Percentiles rank a stretch among this genome's conserved stretches.
Conservation (phyloP, 1,140 invertebrate genomes). For the Chymomyza costata region DNA sequence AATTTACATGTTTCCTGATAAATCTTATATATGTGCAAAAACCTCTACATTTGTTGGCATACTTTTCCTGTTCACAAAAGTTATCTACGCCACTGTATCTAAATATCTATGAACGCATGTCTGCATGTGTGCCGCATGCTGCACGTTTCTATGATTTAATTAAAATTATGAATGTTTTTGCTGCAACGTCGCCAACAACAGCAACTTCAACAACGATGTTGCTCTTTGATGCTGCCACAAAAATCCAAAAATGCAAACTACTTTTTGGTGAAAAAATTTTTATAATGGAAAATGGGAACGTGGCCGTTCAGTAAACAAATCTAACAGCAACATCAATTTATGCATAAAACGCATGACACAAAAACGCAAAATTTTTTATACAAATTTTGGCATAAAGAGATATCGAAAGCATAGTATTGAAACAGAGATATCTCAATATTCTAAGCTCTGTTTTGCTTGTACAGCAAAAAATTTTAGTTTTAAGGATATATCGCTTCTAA, state of each 20-base stretch:
- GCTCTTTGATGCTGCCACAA: conserved; percentile 21
- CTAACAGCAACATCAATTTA: conserved; percentile 52
- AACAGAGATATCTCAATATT: too few species aligned
- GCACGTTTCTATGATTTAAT: conserved; percentile 56
- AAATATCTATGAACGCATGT: conserved; percentile 13
- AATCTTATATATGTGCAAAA: too few species aligned
- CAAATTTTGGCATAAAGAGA: conserved; percentile 31
- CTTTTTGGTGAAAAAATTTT: too few species aligned
- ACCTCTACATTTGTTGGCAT: too few species aligned
- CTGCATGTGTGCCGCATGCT: conserved; percentile 30
- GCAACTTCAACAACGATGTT: conserved; percentile 12
- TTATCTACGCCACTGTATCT: too few species aligned
- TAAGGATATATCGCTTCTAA: too few species aligned
- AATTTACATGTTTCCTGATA: too few species aligned
- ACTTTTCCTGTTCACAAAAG: too few species aligned
- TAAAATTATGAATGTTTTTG: conserved; percentile 63
- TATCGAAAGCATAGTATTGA: too few species aligned
- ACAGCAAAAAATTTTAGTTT: too few species aligned
- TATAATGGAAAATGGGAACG: too few species aligned
- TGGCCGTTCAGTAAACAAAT: conserved; percentile 31
- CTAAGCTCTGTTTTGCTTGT: too few species aligned
- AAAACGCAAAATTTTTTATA: conserved; percentile 59
- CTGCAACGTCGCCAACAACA: conserved; percentile 7
- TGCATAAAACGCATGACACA: conserved; percentile 56
- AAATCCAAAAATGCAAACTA: conserved; percentile 9